These are phyloP conservation scores for Planiliza haematocheilus DNA, from an alignment of 2,113 vertebrate species.

Conservation along the genomic window DNA sequence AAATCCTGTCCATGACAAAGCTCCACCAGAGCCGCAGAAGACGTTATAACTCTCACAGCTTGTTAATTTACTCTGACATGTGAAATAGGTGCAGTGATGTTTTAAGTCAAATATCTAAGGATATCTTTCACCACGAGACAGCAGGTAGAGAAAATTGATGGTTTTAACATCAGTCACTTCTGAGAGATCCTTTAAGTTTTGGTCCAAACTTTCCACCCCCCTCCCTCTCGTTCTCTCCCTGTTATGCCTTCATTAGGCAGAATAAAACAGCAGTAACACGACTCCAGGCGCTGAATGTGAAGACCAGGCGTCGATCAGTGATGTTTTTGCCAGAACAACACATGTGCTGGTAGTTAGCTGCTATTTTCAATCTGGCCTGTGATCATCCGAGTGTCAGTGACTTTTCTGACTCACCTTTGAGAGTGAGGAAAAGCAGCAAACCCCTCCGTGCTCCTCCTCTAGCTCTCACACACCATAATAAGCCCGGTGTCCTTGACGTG, in stretches of 20 bases:
- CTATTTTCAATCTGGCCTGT: conserved; percentile 50
- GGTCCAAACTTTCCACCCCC: conserved; percentile 25
- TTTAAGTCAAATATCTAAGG: not conserved
- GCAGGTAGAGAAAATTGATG: conserved; percentile 15
- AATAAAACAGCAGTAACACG: conserved; percentile 42
- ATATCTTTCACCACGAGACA: not conserved
- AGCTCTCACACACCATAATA: conserved; percentile 55
- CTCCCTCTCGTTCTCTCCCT: not conserved
- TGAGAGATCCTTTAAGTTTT: conserved; percentile 10
- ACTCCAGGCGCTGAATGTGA: conserved; percentile 36
- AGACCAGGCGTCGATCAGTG: conserved; percentile 37
- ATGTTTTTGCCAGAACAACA: conserved; percentile 63
- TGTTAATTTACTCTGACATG: not conserved
- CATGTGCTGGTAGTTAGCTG: conserved; percentile 68
- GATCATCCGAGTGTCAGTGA: conserved; percentile 51
- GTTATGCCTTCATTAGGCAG: conserved; percentile 33
- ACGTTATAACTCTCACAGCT: not conserved
- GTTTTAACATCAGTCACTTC: conserved; percentile 33
- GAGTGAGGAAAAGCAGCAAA: conserved; percentile 65
- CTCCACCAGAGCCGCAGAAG: not conserved
- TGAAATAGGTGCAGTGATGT: not conserved
- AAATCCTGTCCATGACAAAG: not conserved
- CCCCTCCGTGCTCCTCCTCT: not conserved
- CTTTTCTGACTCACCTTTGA: conserved; percentile 65
- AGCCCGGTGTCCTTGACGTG: conserved; percentile 69